phyloP scores from a whole-genome alignment of 2,113 vertebrate genomes.

The cat (Felis catus) region DNA sequence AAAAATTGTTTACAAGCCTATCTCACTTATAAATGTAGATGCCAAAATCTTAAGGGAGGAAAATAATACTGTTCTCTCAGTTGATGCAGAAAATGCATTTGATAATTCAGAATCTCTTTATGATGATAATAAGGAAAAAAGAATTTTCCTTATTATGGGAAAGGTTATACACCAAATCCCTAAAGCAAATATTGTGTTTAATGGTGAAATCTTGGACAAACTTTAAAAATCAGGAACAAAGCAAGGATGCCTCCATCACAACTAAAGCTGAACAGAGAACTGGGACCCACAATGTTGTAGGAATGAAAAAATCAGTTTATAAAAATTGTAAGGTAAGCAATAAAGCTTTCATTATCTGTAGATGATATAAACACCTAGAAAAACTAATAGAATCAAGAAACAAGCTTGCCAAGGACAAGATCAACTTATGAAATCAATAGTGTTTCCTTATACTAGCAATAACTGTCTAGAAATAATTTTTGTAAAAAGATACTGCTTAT shows the following conservation, averaged over 20 bases:
- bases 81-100: constrained; percentile 11
- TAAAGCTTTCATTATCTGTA: constrained; percentile 11
- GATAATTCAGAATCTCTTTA: constrained; percentile 44
- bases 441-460: constrained; percentile 32
- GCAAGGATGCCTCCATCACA: not conserved
- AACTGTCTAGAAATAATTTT: not conserved
- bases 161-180: not conserved
- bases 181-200: constrained; percentile 27
- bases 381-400: constrained; percentile 56
- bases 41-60: not conserved
- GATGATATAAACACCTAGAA: constrained; percentile 8
- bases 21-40: not conserved
- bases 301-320: constrained; percentile 26
- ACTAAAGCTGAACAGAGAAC: not conserved
- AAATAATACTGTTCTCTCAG: constrained; percentile 35
- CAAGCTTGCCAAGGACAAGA: constrained; percentile 33
- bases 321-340: constrained; percentile 34
- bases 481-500: not conserved
- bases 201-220: constrained; percentile 32
- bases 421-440: constrained; percentile 51
- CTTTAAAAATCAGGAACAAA: constrained; percentile 32
- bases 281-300: not conserved
- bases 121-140: no score
- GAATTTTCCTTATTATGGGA: constrained; percentile 3
- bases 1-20: constrained; percentile 4